Evolutionary conservation across 2,888 invertebrate genomes (phyloP).

Genomic region (Scelioninae gen. 1): DNA sequence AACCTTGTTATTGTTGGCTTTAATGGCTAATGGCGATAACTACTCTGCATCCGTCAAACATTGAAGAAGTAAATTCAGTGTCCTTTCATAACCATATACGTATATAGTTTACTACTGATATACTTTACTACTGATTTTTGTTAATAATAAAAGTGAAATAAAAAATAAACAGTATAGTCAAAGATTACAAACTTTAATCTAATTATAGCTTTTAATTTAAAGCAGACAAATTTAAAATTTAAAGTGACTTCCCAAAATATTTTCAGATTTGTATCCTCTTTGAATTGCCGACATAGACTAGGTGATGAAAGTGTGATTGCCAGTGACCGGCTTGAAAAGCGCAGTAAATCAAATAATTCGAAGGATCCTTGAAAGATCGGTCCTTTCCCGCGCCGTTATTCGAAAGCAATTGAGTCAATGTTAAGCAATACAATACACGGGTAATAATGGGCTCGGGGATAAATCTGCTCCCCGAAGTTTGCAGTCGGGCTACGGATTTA

Average conservation of each 20-base stretch:
- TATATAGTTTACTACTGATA: too few species aligned
- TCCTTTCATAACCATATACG: too few species aligned
- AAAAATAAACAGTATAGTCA: too few species aligned
- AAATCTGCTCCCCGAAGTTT: slow-evolving; percentile 80
- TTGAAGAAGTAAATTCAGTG: too few species aligned
- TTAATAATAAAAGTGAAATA: too few species aligned
- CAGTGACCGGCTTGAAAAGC: slow-evolving; percentile 77
- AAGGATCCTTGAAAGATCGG: slow-evolving; percentile 77
- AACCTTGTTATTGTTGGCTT: neutral
- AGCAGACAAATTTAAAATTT: too few species aligned
- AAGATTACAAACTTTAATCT: too few species aligned
- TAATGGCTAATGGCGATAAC: too few species aligned
- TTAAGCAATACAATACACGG: slow-evolving; percentile 84
- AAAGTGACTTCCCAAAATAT: neutral
- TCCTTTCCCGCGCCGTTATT: slow-evolving; percentile 79
- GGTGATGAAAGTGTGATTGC: slow-evolving; percentile 57
- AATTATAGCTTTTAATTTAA: too few species aligned
- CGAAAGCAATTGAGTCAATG: slow-evolving; percentile 84
- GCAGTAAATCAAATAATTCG: slow-evolving; percentile 84
- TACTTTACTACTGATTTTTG: too few species aligned
- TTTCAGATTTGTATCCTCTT: slow-evolving; percentile 8
- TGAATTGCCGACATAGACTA: slow-evolving; percentile 10
- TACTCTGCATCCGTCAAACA: too few species aligned
- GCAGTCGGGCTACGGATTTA: slow-evolving; percentile 42
- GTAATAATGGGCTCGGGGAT: slow-evolving; percentile 84